A percentile compares a stretch with the other conserved stretches of the same genome.
phyloP scores from a whole-genome alignment of 2,888 invertebrate species.

The Trisateles emortualis region DNA sequence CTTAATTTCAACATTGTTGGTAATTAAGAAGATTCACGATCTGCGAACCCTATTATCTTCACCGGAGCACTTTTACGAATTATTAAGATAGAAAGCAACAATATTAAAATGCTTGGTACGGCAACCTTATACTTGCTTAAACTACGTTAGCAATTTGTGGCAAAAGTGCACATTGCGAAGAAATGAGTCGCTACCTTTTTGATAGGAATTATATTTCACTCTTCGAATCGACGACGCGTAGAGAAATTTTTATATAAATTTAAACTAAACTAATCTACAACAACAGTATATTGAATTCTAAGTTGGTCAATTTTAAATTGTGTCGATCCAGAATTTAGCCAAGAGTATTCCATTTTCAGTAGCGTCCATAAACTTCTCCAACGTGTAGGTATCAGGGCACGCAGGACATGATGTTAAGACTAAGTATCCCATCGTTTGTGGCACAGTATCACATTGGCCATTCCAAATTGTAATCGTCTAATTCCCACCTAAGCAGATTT shows the following conservation, averaged over 20 bases:
- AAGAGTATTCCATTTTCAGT: no score
- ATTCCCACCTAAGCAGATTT: no score
- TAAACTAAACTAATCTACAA: slow-evolving; percentile 2
- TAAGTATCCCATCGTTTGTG: no score
- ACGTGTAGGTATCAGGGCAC: no score
- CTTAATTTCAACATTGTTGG: slow-evolving; percentile 83
- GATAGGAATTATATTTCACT: background rate
- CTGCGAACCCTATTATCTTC: slow-evolving; percentile 79
- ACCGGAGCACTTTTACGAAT: slow-evolving; percentile 70
- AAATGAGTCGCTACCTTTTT: background rate
- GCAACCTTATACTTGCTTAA: slow-evolving; percentile 7
- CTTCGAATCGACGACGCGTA: background rate
- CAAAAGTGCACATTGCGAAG: background rate
- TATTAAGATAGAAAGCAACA: slow-evolving; percentile 72
- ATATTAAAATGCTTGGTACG: slow-evolving; percentile 63
- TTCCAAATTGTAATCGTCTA: no score
- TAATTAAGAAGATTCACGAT: slow-evolving; percentile 85
- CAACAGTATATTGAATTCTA: no score
- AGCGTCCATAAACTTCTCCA: no score
- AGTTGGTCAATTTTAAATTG: no score
- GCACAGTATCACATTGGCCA: no score
- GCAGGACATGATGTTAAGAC: no score
- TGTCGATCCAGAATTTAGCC: no score
- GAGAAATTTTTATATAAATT: slow-evolving; percentile 2
- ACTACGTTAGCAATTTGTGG: background rate